Conservation (phyloP, 92 coral and sea anemone genomes). For the Phenganax stokvisi region DNA sequence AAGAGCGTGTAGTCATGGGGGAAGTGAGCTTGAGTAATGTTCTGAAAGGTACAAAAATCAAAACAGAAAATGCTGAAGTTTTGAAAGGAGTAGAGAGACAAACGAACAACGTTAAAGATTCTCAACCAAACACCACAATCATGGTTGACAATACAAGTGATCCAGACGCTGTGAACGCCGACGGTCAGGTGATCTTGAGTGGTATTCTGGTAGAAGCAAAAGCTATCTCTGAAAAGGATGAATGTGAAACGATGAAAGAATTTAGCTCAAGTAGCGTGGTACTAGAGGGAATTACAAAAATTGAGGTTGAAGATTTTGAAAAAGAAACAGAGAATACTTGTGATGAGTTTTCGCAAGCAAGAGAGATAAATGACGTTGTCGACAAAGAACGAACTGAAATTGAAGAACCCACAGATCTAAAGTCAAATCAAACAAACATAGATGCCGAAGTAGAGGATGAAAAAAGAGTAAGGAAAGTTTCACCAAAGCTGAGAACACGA, state of each 20-base stretch:
- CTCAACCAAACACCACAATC: neutral
- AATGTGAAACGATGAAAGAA: too few relatives aligned
- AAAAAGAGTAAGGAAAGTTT: neutral
- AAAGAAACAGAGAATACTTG: neutral
- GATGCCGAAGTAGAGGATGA: neutral
- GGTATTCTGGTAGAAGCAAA: too few relatives aligned
- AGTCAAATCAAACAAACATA: too few relatives aligned
- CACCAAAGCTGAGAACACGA: conserved; percentile 10
- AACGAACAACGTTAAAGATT: neutral
- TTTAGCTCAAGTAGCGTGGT: too few relatives aligned
- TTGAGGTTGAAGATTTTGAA: neutral
- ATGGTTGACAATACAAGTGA: neutral
- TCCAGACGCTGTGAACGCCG: neutral
- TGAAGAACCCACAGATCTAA: too few relatives aligned
- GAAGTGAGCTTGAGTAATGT: neutral
- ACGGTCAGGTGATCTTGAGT: neutral
- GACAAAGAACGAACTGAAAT: too few relatives aligned
- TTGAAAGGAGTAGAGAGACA: neutral
- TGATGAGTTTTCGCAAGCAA: too few relatives aligned
- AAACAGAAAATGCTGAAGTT: too few relatives aligned
- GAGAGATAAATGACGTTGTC: too few relatives aligned
- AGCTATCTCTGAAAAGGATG: too few relatives aligned
- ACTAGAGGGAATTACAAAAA: too few relatives aligned
- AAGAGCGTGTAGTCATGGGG: neutral
- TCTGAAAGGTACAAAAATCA: too few relatives aligned